Evolutionary conservation across 2,113 vertebrate species (phyloP), one percentile per base, ranked within the genome.

Genomic region (Chlorodrepanis virens): DNA sequence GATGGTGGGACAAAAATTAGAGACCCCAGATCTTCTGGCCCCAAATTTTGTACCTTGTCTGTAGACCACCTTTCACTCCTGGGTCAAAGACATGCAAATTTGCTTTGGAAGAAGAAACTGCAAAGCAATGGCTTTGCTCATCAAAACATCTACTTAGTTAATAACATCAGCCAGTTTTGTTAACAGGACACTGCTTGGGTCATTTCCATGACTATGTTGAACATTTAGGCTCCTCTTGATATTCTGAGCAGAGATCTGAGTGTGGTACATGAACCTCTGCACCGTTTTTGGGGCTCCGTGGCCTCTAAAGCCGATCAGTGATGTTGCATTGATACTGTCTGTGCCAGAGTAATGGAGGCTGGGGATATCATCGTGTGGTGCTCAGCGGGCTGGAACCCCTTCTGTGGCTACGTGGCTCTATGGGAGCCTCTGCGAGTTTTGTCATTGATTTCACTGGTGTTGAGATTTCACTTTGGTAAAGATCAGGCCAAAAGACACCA

Each of bases 231-330:
- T 37, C 16, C 50, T 70, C 59, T 57, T 81, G 11, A 8, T 49
- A 25, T 37, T 72, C 25, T 1, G 7, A 17, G 8, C 4, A 2
- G 10, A 57, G 23, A 40, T n/a, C 44, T 52, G 49, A 59, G 28
- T 31, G 22, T 21, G 33, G 22, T 5, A 12, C 16, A 7, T 7
- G 45, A 87, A 68, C 12, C 29, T 68, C 24, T 1, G 1, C 64
- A 45, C 21, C 2, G 1, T 24, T 59, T 59, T 6, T 49, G 67
- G 86, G 53, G 23, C 17, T 59, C 52, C 52, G 39, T 0, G 0
- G 29, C 24, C 45, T 33, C 50, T 52, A 75, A 11, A 54, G 28
- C 22, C 33, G 63, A 59, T 6, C 22, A 6, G 22, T 28, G 54
- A 17, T 8, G 35, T 33, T 3, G 39, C 31, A 87, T 54, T 40